phyloP scores from a whole-genome alignment of 2,797 vertebrate species.

The Crocidura indochinensis region DNA sequence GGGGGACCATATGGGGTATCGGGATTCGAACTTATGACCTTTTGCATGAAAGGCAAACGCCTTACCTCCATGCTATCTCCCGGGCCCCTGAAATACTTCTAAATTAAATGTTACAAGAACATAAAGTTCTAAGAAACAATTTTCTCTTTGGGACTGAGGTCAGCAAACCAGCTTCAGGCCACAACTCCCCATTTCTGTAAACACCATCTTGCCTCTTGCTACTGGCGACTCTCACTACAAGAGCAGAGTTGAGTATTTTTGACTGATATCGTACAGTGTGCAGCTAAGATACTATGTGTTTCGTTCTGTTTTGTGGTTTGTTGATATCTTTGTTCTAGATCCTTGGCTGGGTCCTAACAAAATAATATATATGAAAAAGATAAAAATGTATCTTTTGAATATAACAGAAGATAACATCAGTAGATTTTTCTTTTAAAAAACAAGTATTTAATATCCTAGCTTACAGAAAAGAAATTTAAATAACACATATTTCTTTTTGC shows the following conservation, averaged over 20 bases:
- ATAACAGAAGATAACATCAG: slow-evolving; percentile 58
- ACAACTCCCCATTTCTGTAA: neutral
- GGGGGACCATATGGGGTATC: too few species aligned
- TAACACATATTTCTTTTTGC: slow-evolving; percentile 80
- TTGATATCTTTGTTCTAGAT: neutral
- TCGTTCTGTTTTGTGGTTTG: slow-evolving; percentile 25
- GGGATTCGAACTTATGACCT: too few species aligned
- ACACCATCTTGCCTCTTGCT: neutral
- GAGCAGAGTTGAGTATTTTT: neutral
- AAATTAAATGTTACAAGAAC: slow-evolving; percentile 44
- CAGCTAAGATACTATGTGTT: slow-evolving; percentile 24
- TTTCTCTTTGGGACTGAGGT: neutral
- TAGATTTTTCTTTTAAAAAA: slow-evolving; percentile 72
- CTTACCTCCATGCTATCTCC: too few species aligned
- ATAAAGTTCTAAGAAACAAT: slow-evolving; percentile 36
- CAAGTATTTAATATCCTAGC: slow-evolving; percentile 87
- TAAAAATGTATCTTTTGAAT: slow-evolving; percentile 36
- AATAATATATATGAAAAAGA: slow-evolving; percentile 39
- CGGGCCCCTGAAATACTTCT: slow-evolving; percentile 52
- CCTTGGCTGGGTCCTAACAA: neutral
- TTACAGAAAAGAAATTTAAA: slow-evolving; percentile 81
- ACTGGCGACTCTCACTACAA: neutral
- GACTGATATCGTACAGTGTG: neutral
- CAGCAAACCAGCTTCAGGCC: neutral
- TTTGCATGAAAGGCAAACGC: too few species aligned